These are phyloP conservation scores for Drosophila anomelani DNA, from an alignment of 2,888 invertebrate species.

Conservation along the genomic window DNA sequence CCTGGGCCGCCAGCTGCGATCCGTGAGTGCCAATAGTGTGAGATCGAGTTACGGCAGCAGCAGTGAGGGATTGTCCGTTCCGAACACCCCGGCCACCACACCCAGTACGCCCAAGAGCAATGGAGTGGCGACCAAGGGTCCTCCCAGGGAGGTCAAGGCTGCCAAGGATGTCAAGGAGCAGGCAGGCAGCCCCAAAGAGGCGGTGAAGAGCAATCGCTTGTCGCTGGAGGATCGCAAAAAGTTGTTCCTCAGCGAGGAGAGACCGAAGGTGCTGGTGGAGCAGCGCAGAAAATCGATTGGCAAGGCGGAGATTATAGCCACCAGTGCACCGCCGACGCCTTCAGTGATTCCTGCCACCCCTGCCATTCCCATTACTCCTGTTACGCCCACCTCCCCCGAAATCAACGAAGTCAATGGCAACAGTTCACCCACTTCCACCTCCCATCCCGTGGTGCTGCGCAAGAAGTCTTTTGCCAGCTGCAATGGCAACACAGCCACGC, in stretches of 20 bases:
- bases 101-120: slow-evolving; percentile 53
- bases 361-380: slow-evolving; percentile 17
- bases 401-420: slow-evolving; percentile 47
- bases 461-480: slow-evolving; percentile 83
- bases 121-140: background rate
- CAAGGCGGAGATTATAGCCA: slow-evolving; percentile 47
- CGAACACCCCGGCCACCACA: slow-evolving; percentile 57
- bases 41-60: slow-evolving; percentile 59
- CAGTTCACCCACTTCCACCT: slow-evolving; percentile 40
- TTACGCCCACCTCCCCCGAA: slow-evolving; percentile 31
- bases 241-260: slow-evolving; percentile 81
- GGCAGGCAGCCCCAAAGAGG: slow-evolving; percentile 12
- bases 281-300: slow-evolving; percentile 82
- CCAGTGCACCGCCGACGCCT: slow-evolving; percentile 17
- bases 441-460: slow-evolving; percentile 78
- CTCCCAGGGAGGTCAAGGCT: slow-evolving; percentile 8
- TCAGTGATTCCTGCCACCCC: slow-evolving; percentile 30
- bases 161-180: slow-evolving; percentile 4
- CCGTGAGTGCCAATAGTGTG: slow-evolving; percentile 61
- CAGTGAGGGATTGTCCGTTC: slow-evolving; percentile 41
- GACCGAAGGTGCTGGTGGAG: slow-evolving; percentile 71
- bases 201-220: slow-evolving; percentile 47
- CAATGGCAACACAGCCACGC: slow-evolving; percentile 37
- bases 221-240: slow-evolving; percentile 82
- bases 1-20: slow-evolving; percentile 66